A percentile compares a stretch with the other conserved stretches of the same genome.
Evolutionary conservation across 2,113 vertebrate genomes (phyloP).

Genomic region (Copsychus sechellarum): DNA sequence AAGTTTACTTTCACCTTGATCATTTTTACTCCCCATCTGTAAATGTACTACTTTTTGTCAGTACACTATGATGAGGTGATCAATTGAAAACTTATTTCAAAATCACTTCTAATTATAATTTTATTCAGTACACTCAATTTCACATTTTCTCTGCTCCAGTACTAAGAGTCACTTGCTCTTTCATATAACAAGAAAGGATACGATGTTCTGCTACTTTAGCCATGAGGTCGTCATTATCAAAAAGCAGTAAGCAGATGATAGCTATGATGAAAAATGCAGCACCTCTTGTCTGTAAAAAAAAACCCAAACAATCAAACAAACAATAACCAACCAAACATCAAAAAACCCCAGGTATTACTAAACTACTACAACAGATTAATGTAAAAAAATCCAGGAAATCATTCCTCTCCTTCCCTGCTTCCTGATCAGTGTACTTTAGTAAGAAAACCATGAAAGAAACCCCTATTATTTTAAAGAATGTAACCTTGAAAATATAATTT

Average conservation of each 20-base stretch:
- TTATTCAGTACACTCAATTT: not conserved
- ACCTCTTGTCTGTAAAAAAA: constrained; percentile 87
- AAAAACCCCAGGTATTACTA: not conserved
- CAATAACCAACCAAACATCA: not conserved
- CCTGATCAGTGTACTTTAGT: not conserved
- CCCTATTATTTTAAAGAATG: not conserved
- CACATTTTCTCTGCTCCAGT: not conserved
- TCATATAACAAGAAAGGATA: constrained; percentile 83
- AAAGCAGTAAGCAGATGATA: constrained; percentile 93
- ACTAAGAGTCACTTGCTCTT: not conserved
- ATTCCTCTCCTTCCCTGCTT: not conserved
- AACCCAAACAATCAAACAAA: not conserved
- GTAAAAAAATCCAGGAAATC: not conserved
- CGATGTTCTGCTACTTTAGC: constrained; percentile 98
- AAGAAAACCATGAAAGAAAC: not conserved
- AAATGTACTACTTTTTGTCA: not conserved
- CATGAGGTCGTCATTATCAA: constrained; percentile 99
- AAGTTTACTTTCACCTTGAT: not conserved
- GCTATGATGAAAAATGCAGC: constrained; percentile 95
- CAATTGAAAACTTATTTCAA: not conserved
- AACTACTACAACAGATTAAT: not conserved
- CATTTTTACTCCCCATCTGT: not conserved
- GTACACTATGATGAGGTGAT: not conserved
- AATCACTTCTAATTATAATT: not conserved
- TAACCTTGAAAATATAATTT: not conserved